Evolutionary conservation across 2,888 invertebrate genomes (phyloP).

Genomic region (Pammene aurita): DNA sequence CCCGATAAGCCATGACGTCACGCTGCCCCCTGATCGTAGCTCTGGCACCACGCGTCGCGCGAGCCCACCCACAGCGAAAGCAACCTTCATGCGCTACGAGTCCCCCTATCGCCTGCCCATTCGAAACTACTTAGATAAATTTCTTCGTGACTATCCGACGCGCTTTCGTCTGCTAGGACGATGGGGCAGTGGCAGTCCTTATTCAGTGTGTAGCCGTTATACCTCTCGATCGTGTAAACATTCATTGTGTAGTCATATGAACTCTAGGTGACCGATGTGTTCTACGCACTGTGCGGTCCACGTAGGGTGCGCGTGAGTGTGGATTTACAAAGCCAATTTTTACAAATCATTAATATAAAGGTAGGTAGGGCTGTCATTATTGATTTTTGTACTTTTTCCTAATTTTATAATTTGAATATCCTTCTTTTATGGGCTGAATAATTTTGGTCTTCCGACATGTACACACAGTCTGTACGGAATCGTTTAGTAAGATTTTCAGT

Average conservation of each 20-base stretch:
- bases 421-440: background rate
- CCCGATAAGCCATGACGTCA: conserved; percentile 59
- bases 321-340: conserved; percentile 10
- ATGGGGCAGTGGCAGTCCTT: conserved; percentile 9
- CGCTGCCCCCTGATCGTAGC: conserved; percentile 34
- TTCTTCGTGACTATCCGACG: conserved; percentile 30
- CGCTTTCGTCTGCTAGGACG: conserved; percentile 33
- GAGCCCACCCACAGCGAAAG: conserved; percentile 43
- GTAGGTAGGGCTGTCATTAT: conserved; percentile 18
- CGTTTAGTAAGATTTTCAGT: no score
- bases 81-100: conserved; percentile 32
- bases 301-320: conserved; percentile 12
- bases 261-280: conserved; percentile 28
- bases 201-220: conserved; percentile 2
- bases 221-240: conserved; percentile 20
- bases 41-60: conserved; percentile 36
- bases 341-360: background rate
- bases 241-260: conserved; percentile 21
- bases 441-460: background rate
- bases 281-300: conserved; percentile 1
- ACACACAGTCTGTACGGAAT: no score
- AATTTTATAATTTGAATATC: background rate
- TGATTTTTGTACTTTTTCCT: background rate
- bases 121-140: conserved; percentile 33
- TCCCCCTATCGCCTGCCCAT: conserved; percentile 16